Percentiles rank a stretch among this genome's conserved stretches.
phyloP scores from a whole-genome alignment of 1,140 invertebrate genomes.

The Drosophila ercepeae region DNA sequence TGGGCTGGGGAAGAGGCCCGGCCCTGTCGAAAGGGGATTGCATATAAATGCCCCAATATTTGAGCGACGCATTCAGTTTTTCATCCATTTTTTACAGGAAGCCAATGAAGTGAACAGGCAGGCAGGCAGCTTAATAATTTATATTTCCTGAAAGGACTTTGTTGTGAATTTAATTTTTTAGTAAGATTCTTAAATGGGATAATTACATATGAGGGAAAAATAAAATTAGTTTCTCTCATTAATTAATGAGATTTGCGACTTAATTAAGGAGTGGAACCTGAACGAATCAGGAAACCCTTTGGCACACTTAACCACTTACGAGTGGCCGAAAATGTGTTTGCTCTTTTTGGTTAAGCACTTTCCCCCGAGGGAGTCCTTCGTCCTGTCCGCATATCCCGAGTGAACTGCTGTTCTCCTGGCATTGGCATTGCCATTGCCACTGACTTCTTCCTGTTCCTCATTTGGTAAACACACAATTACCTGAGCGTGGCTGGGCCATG shows the following conservation, averaged over 20 bases:
- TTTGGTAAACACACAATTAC: conserved; percentile 74
- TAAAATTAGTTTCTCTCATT: too few species aligned
- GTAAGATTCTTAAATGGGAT: too few species aligned
- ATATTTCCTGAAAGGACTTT: conserved; percentile 21
- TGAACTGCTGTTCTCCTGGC: conserved; percentile 28
- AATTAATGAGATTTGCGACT: conserved; percentile 3
- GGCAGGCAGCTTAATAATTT: conserved; percentile 3
- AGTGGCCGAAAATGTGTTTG: conserved; percentile 53
- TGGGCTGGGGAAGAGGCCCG: too few species aligned
- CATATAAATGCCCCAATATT: conserved; percentile 40
- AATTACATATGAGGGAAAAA: too few species aligned
- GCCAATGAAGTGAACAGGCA: conserved; percentile 25
- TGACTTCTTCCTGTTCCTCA: conserved; percentile 39
- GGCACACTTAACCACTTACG: conserved; percentile 20
- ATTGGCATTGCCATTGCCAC: conserved; percentile 34
- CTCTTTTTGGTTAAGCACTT: conserved; percentile 54
- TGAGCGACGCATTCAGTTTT: conserved; percentile 27
- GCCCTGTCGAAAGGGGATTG: neutral
- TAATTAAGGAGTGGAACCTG: conserved; percentile 8
- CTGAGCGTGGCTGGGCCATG: conserved; percentile 64
- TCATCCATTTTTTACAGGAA: conserved; percentile 30
- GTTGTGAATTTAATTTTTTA: neutral
- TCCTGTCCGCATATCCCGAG: neutral
- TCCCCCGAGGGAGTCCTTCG: conserved; percentile 2
- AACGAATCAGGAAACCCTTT: conserved; percentile 16